Base-by-base conservation (phyloP, 2,797 vertebrate genomes). In the Sebastes jordani region DNA sequence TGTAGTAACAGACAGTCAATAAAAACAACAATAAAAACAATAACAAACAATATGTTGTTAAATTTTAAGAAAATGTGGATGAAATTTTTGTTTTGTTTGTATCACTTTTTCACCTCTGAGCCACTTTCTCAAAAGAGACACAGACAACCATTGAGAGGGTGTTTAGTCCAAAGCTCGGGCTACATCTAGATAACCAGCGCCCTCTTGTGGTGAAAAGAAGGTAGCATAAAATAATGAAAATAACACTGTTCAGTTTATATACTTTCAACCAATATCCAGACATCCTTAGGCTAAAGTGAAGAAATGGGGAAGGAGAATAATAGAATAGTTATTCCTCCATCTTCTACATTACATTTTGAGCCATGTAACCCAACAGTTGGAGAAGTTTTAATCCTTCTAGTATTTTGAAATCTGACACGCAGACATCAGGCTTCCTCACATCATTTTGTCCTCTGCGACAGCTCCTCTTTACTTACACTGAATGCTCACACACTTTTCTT, bases 151-250 rank as follows among this genome's bases (percentile, higher is more conserved):
- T 4, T 1, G n/a, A 63, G 23, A 32, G 10, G 23, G 10, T 11
- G 34, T 38, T 74, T 1, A 56, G 11, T 13, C 27, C 46, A 49
- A 2, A 59, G 64, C 36, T 42, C 6, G 14, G 14, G 1, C 20
- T 4, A 34, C 29, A 74, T 10, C 38, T 87, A 66, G 78, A 71
- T 36, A 77, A 81, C 68, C 77, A 90, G 84, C 73, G 22, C 83
- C 84, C 89, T 85, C 94, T 88, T 55, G 76, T 88, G 93, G 81
- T 74, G 20, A 54, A 74, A 73, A 38, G 0, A 29, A 27, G 22
- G 59, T 20, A 56, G 32, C 54, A 49, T 16, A 5, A 29, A 54
- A 11, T 1, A n/a, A 63, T 29, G 7, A 11, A 25, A 36, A 49
- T 8, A 59, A 16, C 32, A 71, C 49, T 11, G 2, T n/a, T 32